Percentiles rank a stretch among this genome's conserved stretches.
phyloP scores from a whole-genome alignment of 1,140 invertebrate genomes.

The Trigoniulus corallinus region DNA sequence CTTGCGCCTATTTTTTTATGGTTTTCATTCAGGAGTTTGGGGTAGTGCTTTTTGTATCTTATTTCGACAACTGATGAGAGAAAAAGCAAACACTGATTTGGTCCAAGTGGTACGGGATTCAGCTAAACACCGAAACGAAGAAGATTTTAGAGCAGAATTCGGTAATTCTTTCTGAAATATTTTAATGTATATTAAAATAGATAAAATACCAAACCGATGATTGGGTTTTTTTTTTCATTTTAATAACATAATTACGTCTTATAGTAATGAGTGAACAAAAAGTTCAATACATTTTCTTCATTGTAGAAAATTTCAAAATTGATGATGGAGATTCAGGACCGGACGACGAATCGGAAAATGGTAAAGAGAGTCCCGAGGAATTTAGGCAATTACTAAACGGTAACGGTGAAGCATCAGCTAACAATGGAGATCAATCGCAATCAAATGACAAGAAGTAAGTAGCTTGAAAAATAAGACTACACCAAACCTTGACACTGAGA shows the following conservation, averaged over 20 bases:
- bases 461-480: no score
- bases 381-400: background rate
- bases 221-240: no score
- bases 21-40: conserved; percentile 30
- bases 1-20: no score
- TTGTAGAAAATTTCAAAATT: conserved; percentile 15
- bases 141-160: conserved; percentile 13
- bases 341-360: background rate
- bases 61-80: conserved; percentile 27
- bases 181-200: no score
- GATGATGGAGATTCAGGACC: conserved; percentile 15
- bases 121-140: conserved; percentile 10
- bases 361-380: background rate
- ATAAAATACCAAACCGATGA: no score
- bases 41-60: conserved; percentile 34
- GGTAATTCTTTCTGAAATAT: conserved; percentile 9
- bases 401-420: background rate
- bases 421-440: background rate
- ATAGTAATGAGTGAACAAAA: no score
- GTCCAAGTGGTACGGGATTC: conserved; percentile 26
- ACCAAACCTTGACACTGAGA: no score
- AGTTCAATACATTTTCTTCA: background rate
- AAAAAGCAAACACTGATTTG: conserved; percentile 22
- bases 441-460: background rate
- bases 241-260: no score